These are phyloP conservation scores for Sebastes cheni DNA, from an alignment of 2,797 vertebrate genomes.

Conservation along the genomic window DNA sequence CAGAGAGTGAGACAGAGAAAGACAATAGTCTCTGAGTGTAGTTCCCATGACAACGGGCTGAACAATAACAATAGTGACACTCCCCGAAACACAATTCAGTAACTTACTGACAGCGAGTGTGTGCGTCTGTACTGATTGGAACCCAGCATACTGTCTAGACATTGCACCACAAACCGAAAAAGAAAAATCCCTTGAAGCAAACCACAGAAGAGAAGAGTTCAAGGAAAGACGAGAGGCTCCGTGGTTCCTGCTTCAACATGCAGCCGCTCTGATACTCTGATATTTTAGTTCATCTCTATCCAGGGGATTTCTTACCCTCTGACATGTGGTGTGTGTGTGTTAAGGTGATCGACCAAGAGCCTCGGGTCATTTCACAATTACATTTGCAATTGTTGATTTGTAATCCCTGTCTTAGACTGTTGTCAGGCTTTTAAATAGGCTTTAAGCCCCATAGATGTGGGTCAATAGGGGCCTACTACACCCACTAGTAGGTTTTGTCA, in stretches of 20 bases:
- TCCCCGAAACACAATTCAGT: background rate
- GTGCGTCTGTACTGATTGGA: background rate
- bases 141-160: slow-evolving; percentile 31
- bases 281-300: background rate
- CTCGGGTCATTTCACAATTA: too few relatives aligned
- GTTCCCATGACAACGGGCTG: slow-evolving; percentile 19
- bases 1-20: slow-evolving; percentile 2
- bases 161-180: slow-evolving; percentile 3
- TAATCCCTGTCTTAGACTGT: too few relatives aligned
- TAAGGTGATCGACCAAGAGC: too few relatives aligned
- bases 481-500: too few relatives aligned
- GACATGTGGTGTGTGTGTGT: background rate
- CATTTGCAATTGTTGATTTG: too few relatives aligned
- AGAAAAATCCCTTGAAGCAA: slow-evolving; percentile 1
- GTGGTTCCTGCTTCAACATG: background rate
- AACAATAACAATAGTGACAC: slow-evolving; percentile 13
- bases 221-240: too few relatives aligned
- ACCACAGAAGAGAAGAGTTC: slow-evolving; percentile 18
- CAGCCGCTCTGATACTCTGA: background rate
- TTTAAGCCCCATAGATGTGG: too few relatives aligned
- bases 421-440: too few relatives aligned
- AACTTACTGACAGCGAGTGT: background rate
- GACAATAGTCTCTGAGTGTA: background rate
- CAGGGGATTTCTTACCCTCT: background rate
- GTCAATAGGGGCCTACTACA: too few relatives aligned